These are phyloP conservation scores for Fratercula arctica DNA, from an alignment of 2,797 vertebrate genomes.

Conservation along the genomic window DNA sequence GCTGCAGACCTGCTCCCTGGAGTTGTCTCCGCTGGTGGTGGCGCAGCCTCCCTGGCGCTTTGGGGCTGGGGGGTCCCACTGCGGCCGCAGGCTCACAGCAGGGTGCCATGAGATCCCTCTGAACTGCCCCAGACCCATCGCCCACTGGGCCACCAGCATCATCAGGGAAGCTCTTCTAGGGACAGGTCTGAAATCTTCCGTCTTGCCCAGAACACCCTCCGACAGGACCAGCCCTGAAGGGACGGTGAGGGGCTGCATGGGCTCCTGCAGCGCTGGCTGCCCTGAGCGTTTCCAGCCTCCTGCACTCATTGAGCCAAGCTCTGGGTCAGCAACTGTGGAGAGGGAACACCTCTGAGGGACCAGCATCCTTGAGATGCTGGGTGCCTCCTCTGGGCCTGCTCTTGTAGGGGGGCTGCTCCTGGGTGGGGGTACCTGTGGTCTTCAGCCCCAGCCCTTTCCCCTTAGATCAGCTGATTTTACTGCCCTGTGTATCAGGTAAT, in stretches of 20 bases:
- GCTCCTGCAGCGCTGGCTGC: background rate
- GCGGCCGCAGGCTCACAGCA: accelerated
- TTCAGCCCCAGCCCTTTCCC: background rate
- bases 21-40: accelerated
- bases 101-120: background rate
- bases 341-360: accelerated
- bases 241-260: background rate
- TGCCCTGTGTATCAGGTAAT: no score
- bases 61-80: background rate
- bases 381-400: background rate
- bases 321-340: accelerated
- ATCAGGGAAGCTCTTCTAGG: background rate
- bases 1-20: background rate
- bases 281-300: accelerated
- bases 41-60: accelerated
- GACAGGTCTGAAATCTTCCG: background rate
- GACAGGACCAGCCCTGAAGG: background rate
- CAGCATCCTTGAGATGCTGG: background rate
- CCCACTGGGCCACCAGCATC: background rate
- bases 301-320: background rate
- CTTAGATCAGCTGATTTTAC: background rate
- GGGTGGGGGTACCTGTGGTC: background rate
- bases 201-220: background rate
- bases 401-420: background rate
- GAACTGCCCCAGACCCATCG: accelerated